These are phyloP conservation scores for Poecilia latipinna DNA, from an alignment of 2,113 vertebrate genomes.

Conservation along the genomic window DNA sequence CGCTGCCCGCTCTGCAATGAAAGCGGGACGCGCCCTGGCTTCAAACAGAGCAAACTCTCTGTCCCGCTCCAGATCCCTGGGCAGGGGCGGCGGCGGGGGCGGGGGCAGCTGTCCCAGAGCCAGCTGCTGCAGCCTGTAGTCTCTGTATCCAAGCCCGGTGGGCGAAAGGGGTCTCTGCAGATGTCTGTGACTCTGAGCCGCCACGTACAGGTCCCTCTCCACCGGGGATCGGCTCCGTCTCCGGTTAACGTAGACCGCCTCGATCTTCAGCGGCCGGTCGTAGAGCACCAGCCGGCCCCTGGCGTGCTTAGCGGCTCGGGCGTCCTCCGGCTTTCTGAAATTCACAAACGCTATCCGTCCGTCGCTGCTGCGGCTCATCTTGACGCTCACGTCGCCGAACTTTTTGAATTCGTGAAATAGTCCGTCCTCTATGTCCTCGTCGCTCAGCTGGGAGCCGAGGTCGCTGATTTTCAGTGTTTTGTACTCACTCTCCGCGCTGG, in stretches of 20 bases:
- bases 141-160: constrained; percentile 87
- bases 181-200: constrained; percentile 77
- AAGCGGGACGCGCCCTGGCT: constrained; percentile 84
- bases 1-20: constrained; percentile 85
- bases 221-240: constrained; percentile 89
- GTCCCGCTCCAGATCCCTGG: constrained; percentile 89
- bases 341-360: constrained; percentile 94
- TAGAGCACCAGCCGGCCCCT: constrained; percentile 92
- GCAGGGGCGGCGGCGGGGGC: constrained; percentile 83
- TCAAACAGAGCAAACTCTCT: constrained; percentile 89
- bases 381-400: constrained; percentile 96
- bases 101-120: constrained; percentile 90
- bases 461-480: constrained; percentile 96
- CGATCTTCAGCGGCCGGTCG: constrained; percentile 93
- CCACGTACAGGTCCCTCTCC: constrained; percentile 91
- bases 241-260: constrained; percentile 86
- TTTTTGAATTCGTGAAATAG: constrained; percentile 97
- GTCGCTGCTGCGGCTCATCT: constrained; percentile 91
- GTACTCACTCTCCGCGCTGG: constrained; percentile 85
- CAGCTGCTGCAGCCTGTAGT: constrained; percentile 92
- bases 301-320: constrained; percentile 93
- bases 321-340: constrained; percentile 93
- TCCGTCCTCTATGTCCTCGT: constrained; percentile 95
- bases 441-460: constrained; percentile 91
- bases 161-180: constrained; percentile 88